Base-by-base conservation (phyloP, 2,797 vertebrate genomes). In the Hoplostethus atlanticus region DNA sequence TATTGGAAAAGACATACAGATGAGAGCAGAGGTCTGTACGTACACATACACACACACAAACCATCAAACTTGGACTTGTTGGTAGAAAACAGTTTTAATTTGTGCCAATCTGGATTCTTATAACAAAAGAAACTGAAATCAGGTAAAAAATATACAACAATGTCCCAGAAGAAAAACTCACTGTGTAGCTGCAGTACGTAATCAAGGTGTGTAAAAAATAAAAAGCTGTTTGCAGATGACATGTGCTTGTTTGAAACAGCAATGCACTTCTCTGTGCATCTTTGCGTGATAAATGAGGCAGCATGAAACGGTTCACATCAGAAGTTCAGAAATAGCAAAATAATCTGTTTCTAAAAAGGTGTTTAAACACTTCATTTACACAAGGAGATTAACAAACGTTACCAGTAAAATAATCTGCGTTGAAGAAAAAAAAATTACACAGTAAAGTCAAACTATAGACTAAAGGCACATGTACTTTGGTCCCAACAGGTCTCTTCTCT, bases 391-490 rank as follows among this genome's bases (percentile, higher is more conserved):
- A 21, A 21, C 21, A 50, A 71, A 70, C 66, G 64, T 67, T 78
- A 38, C 47, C 31, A 40, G 55, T 54, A 69, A 76, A 94, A 95
- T 88, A 92, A 95, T 94, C 93, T 90, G 93, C 93, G 11, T 58
- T 48, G 59, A 69, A 77, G 71, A 75, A 71, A 88, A 64, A 71
- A 56, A 59, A 38, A 47, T 54, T 64, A 28, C 63, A 77, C 69
- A 50, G 92, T 94, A 94, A 96, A 96, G 95, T 94, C 95, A 96
- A 64, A 83, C 63, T 54, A 70, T 68, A 76, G 94, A 96, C 95
- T 96, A 96, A 98, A 98, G 96, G 96, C 96, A 97, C 96, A 95
- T 96, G 96, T 96, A 96, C 96, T 96, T 96, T 97, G 97, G 97
- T 98, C 97, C 96, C 92, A 95, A 95, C 94, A 94, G 93, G 93